Conservation (phyloP, 2,797 vertebrate genomes). For the Austrolebias charrua region DNA sequence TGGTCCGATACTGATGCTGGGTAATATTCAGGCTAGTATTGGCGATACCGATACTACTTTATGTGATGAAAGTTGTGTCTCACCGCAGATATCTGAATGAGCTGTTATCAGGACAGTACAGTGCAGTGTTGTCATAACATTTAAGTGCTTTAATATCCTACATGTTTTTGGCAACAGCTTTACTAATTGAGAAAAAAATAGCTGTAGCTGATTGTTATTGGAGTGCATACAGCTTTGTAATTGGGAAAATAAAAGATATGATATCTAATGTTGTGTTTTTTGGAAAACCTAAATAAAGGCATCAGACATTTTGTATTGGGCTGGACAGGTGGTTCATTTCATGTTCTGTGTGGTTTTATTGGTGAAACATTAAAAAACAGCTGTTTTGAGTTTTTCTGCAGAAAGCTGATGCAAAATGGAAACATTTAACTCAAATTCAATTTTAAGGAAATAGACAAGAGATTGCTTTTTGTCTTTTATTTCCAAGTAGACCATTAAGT, state of each 20-base stretch:
- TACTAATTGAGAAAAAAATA: background rate
- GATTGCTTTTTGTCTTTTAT: background rate
- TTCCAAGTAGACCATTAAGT: background rate
- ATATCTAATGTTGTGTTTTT: slow-evolving; percentile 6
- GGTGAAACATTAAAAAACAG: background rate
- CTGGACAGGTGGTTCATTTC: slow-evolving; percentile 18
- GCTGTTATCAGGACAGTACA: background rate
- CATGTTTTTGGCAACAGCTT: background rate
- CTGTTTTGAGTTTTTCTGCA: slow-evolving; percentile 3
- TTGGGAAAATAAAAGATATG: slow-evolving; percentile 15
- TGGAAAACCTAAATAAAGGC: slow-evolving; percentile 5
- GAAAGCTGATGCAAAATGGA: background rate
- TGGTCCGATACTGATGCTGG: no score
- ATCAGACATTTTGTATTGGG: slow-evolving; percentile 15
- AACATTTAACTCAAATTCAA: background rate
- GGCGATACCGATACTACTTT: no score
- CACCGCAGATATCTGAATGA: no score
- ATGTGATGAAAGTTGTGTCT: background rate
- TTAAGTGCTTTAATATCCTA: slow-evolving; percentile 2
- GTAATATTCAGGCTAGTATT: no score
- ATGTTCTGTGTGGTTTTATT: slow-evolving; percentile 14
- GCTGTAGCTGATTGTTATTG: background rate
- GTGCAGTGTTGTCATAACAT: background rate
- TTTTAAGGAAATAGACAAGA: background rate
- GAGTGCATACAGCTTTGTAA: background rate